Evolutionary conservation across 2,113 vertebrate genomes (phyloP).

Genomic region (Apistogramma diplotaenia): DNA sequence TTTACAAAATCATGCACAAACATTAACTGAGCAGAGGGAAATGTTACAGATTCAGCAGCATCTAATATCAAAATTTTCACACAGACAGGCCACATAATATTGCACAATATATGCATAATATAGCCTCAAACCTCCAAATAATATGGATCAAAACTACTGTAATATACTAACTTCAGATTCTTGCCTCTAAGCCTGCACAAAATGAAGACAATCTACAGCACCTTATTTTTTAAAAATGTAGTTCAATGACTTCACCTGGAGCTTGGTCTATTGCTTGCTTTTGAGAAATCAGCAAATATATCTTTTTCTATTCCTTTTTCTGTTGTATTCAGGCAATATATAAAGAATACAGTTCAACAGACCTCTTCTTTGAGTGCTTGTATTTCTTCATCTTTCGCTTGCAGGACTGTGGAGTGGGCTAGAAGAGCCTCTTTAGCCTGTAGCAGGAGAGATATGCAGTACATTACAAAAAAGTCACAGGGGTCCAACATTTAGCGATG

Average conservation of each 20-base stretch:
- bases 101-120: no score
- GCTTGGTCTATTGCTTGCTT: background rate
- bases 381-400: conserved; percentile 73
- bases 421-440: conserved; percentile 74
- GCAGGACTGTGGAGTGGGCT: conserved; percentile 72
- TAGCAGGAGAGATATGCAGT: background rate
- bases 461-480: background rate
- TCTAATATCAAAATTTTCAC: background rate
- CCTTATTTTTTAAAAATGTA: background rate
- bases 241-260: background rate
- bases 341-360: conserved; percentile 1
- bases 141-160: background rate
- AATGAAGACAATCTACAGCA: no score
- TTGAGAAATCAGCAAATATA: background rate
- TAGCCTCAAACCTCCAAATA: background rate
- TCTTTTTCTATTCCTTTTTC: background rate
- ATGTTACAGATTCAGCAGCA: background rate
- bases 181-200: no score
- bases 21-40: background rate
- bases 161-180: background rate
- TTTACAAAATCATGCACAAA: background rate
- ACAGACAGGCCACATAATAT: background rate
- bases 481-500: background rate
- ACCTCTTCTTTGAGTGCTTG: conserved; percentile 72
- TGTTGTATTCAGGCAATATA: background rate